Evolutionary conservation across 2,888 invertebrate genomes (phyloP), one percentile per base, ranked within the genome.

Genomic region (Crematogaster levior): DNA sequence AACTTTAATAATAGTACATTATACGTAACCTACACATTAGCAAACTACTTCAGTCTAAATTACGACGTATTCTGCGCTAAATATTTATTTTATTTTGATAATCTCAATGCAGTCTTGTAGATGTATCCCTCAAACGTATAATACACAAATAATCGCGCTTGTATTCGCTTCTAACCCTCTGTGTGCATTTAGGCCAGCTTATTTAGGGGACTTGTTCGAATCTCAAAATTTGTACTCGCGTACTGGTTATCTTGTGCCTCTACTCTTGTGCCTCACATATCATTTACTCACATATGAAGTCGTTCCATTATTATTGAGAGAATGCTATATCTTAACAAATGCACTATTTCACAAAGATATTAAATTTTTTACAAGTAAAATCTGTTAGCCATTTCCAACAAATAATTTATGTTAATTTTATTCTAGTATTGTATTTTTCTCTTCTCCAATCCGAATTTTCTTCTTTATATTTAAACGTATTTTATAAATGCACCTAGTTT

Each of bases 161-260:
- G 73, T 34, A 21, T 60, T 73, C 73, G 60, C 46, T 46, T 73
- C 46, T 73, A 73, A 73, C 60, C 60, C 60, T 73, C 46, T 34
- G 46, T 43, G 43, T 48, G 60, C 46, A 73, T 73, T 46, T 60
- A 73, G 46, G 34, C 34, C 60, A 73, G 60, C 60, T 73, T 73
- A 46, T 60, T 73, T 48, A 60, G 73, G 43, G 53, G 51, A 60
- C 46, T 60, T 73, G n/a, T 30, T 43, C 43, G 34, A 60, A 60
- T 34, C 46, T 43, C 15, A 21, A 60, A 60, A 73, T 73, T 48
- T 34, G 73, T 60, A 73, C 30, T n/a, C 21, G 27, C 9, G 12
- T n/a, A 46, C 30, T 18, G 24, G 34, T 27, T 60, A 18, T 34
- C 46, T 18, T 21, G 46, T 15, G 60, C n/a, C n/a, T 37, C 30